A percentile compares a stretch with the other conserved stretches of the same genome.
Conservation (phyloP, 2,888 invertebrate species). For the Heliconius sara region DNA sequence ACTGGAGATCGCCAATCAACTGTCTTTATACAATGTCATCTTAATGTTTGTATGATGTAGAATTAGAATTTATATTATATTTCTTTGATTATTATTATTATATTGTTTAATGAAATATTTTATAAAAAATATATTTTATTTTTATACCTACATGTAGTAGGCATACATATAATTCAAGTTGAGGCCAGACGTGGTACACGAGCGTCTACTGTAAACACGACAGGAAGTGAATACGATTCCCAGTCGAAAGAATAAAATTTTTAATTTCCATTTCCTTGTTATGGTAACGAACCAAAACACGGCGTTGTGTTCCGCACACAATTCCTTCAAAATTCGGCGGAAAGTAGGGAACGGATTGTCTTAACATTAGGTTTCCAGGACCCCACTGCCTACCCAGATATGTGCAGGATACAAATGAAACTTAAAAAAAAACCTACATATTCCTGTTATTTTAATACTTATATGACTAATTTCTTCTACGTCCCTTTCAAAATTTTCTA, state of each 20-base stretch:
- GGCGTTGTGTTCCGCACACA: background rate
- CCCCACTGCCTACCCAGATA: background rate
- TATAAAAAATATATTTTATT: background rate
- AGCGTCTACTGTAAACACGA: background rate
- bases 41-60: conserved; percentile 29
- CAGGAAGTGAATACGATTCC: background rate
- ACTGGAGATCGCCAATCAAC: conserved; percentile 74
- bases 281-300: too few species aligned
- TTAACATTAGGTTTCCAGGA: background rate
- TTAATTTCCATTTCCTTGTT: background rate
- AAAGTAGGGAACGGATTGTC: background rate
- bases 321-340: background rate
- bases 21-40: conserved; percentile 41
- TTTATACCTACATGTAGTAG: background rate
- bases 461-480: too few species aligned
- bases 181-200: background rate
- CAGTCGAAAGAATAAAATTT: background rate
- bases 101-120: background rate
- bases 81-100: background rate
- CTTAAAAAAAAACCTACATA: background rate
- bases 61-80: conserved; percentile 2
- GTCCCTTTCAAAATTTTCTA: too few species aligned
- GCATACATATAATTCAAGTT: background rate
- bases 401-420: background rate
- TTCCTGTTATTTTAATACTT: too few species aligned